These are phyloP conservation scores for Pelodytes ibericus DNA, from an alignment of 2,797 vertebrate genomes.

Conservation along the genomic window DNA sequence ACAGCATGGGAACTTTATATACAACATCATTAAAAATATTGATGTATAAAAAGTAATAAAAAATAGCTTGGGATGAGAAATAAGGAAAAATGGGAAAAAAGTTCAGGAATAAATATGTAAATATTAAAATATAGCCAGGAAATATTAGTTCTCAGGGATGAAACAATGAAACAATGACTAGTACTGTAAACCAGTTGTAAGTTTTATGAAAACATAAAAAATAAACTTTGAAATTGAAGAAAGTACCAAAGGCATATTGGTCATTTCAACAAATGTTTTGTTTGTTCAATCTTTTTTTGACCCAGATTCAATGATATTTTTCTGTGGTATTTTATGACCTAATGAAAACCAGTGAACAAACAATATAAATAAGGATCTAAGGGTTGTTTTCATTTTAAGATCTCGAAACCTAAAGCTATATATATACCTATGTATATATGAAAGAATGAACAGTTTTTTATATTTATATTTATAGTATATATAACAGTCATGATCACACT, in stretches of 20 bases:
- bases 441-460: too few species aligned
- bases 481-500: too few species aligned
- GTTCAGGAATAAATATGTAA: background rate
- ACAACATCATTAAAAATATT: too few species aligned
- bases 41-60: too few species aligned
- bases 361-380: background rate
- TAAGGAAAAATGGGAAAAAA: background rate
- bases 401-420: background rate
- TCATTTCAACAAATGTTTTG: background rate
- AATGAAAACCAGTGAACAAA: background rate
- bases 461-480: too few species aligned
- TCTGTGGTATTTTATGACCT: slow-evolving; percentile 2
- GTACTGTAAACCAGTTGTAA: background rate
- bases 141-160: too few species aligned
- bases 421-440: too few species aligned
- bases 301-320: background rate
- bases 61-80: slow-evolving; percentile 53
- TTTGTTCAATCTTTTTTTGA: background rate
- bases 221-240: slow-evolving; percentile 4
- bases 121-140: too few species aligned
- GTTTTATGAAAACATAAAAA: background rate
- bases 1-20: too few species aligned
- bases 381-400: background rate
- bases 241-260: background rate
- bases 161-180: background rate